phyloP scores from a whole-genome alignment of 37 sponge, comb jelly and placozoan genomes.

The Halisarca cf. caerulea region DNA sequence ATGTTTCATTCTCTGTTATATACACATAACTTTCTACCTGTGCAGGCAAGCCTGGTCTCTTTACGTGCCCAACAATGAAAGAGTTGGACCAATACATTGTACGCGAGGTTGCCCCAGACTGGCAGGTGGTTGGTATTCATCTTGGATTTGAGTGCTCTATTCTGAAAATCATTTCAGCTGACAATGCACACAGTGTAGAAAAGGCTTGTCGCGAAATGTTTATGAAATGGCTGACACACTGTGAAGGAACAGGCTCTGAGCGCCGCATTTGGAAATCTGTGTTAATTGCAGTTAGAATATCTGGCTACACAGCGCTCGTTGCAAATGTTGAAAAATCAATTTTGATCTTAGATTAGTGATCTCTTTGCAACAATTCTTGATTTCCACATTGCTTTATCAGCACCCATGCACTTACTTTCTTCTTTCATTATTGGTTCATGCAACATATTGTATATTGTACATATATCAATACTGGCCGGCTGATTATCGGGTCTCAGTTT shows the following conservation, averaged over 20 bases:
- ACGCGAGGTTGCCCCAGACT: neutral
- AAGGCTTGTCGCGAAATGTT: neutral
- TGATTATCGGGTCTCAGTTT: too few species aligned
- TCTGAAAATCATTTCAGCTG: neutral
- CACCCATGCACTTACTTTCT: too few species aligned
- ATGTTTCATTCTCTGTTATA: too few species aligned
- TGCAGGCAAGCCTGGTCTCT: neutral
- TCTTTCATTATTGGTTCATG: too few species aligned
- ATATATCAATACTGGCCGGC: too few species aligned
- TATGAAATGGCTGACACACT: neutral
- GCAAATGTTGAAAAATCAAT: neutral
- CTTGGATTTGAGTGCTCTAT: neutral
- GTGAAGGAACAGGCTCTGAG: neutral
- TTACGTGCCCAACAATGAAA: neutral
- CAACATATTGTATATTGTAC: too few species aligned
- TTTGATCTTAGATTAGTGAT: too few species aligned
- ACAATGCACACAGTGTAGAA: neutral
- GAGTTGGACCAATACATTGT: neutral
- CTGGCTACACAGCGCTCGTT: neutral
- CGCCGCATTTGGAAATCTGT: neutral
- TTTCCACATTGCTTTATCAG: too few species aligned
- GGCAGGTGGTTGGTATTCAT: neutral
- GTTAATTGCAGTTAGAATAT: neutral
- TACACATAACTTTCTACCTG: neutral
- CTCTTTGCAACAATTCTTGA: too few species aligned